These are phyloP conservation scores for Urocitellus parryii DNA, from an alignment of 2,113 vertebrate genomes.

Conservation along the genomic window DNA sequence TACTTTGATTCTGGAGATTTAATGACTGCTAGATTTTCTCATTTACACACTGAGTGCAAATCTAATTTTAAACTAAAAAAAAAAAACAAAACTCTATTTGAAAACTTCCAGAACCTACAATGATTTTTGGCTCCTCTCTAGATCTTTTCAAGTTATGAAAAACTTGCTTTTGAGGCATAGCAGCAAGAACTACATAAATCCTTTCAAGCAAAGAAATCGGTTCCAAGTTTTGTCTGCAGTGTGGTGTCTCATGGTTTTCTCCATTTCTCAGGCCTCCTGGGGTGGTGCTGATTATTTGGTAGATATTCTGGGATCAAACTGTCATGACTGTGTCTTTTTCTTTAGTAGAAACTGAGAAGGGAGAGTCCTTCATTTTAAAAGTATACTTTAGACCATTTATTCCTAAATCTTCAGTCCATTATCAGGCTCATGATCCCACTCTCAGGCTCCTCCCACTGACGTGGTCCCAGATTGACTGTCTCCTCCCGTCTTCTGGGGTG, in stretches of 20 bases:
- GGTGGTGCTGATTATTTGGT: not conserved
- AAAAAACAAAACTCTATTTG: not conserved
- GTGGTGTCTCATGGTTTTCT: not conserved
- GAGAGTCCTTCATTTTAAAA: not conserved
- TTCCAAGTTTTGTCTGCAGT: not conserved
- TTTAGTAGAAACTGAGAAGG: slow-evolving; percentile 8
- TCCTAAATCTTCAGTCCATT: not conserved
- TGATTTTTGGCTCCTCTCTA: not conserved
- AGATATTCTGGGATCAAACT: not conserved
- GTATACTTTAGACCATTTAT: not conserved
- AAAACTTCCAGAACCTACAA: not conserved
- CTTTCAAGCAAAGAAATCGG: not conserved
- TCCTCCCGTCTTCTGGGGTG: not conserved
- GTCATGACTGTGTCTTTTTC: not conserved
- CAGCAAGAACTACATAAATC: not conserved
- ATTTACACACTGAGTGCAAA: not conserved
- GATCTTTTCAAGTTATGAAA: not conserved
- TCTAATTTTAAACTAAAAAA: not conserved
- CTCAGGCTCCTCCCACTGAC: not conserved
- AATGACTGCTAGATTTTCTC: slow-evolving; percentile 16
- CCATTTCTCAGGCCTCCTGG: not conserved
- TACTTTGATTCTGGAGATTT: not conserved
- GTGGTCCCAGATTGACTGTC: not conserved
- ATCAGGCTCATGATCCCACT: not conserved
- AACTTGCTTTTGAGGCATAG: not conserved